Evolutionary conservation across 2,113 vertebrate species (phyloP).

Genomic region (Nannospalax galili): DNA sequence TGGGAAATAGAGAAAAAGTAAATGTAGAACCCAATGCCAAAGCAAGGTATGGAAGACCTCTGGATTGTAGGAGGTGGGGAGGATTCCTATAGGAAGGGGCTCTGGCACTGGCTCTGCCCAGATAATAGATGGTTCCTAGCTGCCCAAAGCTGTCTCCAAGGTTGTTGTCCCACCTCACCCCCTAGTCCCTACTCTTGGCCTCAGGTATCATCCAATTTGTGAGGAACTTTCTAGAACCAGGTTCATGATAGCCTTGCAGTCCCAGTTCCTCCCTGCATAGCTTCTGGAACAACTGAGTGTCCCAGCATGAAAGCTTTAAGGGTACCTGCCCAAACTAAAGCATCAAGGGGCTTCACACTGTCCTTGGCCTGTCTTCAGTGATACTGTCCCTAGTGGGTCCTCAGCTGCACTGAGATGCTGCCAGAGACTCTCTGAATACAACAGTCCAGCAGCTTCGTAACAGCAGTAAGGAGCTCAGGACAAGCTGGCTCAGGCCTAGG

Average conservation of each 20-base stretch:
- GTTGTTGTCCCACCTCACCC: not conserved
- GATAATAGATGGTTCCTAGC: not conserved
- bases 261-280: too few relatives aligned
- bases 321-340: not conserved
- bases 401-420: accelerated
- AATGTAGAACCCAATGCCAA: too few relatives aligned
- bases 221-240: not conserved
- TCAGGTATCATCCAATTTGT: not conserved
- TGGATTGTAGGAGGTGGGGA: not conserved
- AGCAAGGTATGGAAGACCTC: not conserved
- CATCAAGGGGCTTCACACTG: too few relatives aligned
- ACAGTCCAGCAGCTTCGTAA: not conserved
- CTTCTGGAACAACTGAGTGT: not conserved
- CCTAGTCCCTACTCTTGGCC: not conserved
- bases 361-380: not conserved
- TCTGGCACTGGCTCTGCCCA: not conserved
- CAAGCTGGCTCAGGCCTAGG: not conserved
- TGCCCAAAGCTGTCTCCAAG: not conserved
- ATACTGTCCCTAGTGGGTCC: too few relatives aligned
- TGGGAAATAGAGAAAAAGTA: not conserved
- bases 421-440: not conserved
- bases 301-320: too few relatives aligned
- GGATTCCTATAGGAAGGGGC: not conserved
- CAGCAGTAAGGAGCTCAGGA: not conserved
- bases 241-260: not conserved